Evolutionary conservation across 2,797 vertebrate genomes (phyloP), one percentile per base, ranked within the genome.

Genomic region (Hyperoplus immaculatus): DNA sequence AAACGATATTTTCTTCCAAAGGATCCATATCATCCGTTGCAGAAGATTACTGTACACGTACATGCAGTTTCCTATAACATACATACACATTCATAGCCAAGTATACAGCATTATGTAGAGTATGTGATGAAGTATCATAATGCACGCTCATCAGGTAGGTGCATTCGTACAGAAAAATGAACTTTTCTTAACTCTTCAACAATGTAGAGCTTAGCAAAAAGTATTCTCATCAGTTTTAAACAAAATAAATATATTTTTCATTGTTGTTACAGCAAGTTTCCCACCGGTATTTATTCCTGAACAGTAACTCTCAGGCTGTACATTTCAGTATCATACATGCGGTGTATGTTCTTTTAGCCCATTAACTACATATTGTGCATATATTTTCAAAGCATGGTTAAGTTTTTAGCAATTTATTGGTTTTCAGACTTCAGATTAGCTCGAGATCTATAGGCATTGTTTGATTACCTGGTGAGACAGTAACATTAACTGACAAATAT

Each of bases 11-110:
- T 68, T 55, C 66, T 54, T 73, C 42, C 1, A 4, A 45, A 72
- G 7, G 70, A 76, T 38, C 21, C 21, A 62, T 36, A 47, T 16
- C n/a, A 56, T 43, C 41, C 8, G 12, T 61, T 49, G 50, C 51
- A 56, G 1, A 77, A 58, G 10, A 63, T 18, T 8, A 53, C 13
- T 51, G 6, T 16, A 56, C 13, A 79, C 39, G 73, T 15, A 80
- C 78, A 81, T 85, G 75, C 80, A 67, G 13, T 46, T 79, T 78
- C 38, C 39, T 69, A 60, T 77, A 75, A 65, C 54, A 68, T 39
- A 65, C 54, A 68, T 39, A 75, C 58, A 72, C 65, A 78, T 72
- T 82, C 72, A 81, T n/a, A 21, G 62, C 63, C 43, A 70, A 49
- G 47, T 66, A 46, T 62, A 80, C 42, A 77, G 69, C 60, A 51